Base-by-base conservation (phyloP, 2,888 invertebrate species). In the Patella depressa region DNA sequence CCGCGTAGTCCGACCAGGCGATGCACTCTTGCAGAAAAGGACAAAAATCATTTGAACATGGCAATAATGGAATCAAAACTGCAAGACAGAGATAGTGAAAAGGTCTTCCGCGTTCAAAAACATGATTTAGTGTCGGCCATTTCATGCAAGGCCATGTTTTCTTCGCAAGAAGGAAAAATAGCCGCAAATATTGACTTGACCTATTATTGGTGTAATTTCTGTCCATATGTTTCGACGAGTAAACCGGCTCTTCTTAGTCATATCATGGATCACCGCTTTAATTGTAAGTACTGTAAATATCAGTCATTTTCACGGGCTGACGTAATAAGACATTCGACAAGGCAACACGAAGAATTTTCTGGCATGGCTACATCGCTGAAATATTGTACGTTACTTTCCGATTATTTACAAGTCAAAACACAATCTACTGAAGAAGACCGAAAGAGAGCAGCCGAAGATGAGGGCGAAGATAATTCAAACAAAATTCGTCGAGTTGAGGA, bases 121-220 rank as follows among this genome's bases (percentile, higher is more conserved):
- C 85, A 85, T 77, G 88, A 87, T 74, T 75, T 87, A 73, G 84
- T 88, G 3, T 87, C 88, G 82, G 88, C 86, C 9, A 81, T 88
- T 3, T 80, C 85, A 2, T 86, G 86, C 4, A 85, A 84, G 59
- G 82, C 86, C 9, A 77, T 81, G 59, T 77, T 87, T 5, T 79
- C 82, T 74, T 82, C 85, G 9, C 78, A 78, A 15, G 79, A 80
- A 53, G 85, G 84, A 12, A 82, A 81, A 57, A 76, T 84, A 1
- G 78, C 86, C 17, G 84, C 83, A 55, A 82, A 83, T 19, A 75
- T 83, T 71, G 87, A 88, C 76, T 71, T 87, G 29, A 83, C 83
- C 17, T 85, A 79, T 72, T 88, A 85, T 75, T 88, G 88, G 88
- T 88, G 88, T 78, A 88, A 88, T 75, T 88, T 88, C 79, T 88